Evolutionary conservation across 2,888 invertebrate species (phyloP), one percentile per base, ranked within the genome.

Genomic region (Polymixis lichenea): DNA sequence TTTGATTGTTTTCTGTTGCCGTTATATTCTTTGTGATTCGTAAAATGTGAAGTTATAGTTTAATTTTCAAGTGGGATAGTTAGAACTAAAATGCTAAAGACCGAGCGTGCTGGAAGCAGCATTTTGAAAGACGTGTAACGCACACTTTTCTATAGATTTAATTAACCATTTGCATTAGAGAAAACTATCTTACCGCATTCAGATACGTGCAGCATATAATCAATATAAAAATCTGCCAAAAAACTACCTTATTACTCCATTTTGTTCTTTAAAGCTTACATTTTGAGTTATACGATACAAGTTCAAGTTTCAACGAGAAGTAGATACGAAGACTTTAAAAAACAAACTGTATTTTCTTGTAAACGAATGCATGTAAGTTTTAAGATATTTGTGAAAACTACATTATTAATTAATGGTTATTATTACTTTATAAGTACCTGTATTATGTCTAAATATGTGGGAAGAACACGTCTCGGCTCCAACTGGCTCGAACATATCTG

Each of bases 401-500:
- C 51, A 56, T 28, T 43, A 72, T 25, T 51, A 32, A 43, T 43
- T 2, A 43, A 61, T n/a, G n/a, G n/a, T n/a, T n/a, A n/a, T n/a
- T n/a, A n/a, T 58, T 25, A 25, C n/a, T n/a, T 49, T 74, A 25
- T 75, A 88, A 84, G 84, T 92, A 94, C 95, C 94, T 93, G 90
- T 84, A 84, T 90, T 73, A 38, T 79, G 89, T 78, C 89, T 85
- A 86, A 86, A 85, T 86, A 88, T 87, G 70, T 85, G 82, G 75
- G 90, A 72, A 66, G 89, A 67, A 85, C 89, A 87, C 85, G 92
- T 89, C 86, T 90, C 92, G 79, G 91, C 89, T 70, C 91, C 88
- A 86, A 89, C 91, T 86, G 92, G 89, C 85, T 93, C 93, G 88
- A 93, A 93, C 95, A 95, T 95, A 95, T 95, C 94, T 95, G 94